Evolutionary conservation across 2,888 invertebrate genomes (phyloP), one percentile per base, ranked within the genome.

Genomic region (Anoplius nigerrimus): DNA sequence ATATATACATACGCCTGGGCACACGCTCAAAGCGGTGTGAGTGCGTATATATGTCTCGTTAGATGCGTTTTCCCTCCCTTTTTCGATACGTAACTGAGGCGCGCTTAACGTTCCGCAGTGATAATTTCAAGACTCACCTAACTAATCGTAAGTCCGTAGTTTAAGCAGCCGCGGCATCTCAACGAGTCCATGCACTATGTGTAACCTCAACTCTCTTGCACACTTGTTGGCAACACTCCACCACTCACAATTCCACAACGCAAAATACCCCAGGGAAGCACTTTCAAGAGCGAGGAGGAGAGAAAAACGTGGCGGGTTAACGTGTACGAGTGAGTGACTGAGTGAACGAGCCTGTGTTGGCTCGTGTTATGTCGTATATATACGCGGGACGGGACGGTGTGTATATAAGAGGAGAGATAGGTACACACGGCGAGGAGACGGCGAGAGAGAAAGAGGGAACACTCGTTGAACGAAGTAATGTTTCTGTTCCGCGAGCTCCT

Each of bases 81-180:
- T 48, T 48, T 5, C 34, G 6, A 16, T 20, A 48, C 15, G 46
- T 16, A n/a, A 48, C 48, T 6, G 20, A 20, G 4, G 16, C 4
- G 48, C 5, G 16, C 6, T 13, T n/a, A 20, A 1, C 48, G 16
- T 8, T 5, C 34, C 34, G 34, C 34, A 34, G 34, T 34, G 11
- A 34, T 5, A 34, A 34, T 34, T 11, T 34, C 34, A 34, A 34
- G 34, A 63, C 85, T 87, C 75, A 87, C 88, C 87, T 86, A 84
- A 74, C 82, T 88, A 87, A 84, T 86, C 86, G 86, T 82, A 81
- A 82, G 83, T 87, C 84, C 85, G 86, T 80, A 79, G 83, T 84
- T 80, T 76, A 76, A 82, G 74, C 82, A 84, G 83, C 86, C 87
- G 84, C 87, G 86, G 86, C 88, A 87, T 88, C 83, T 86, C 87